Percentiles rank a stretch among this genome's conserved stretches.
These are phyloP conservation scores for Cassiopea xamachana DNA, from an alignment of 30 jellyfish, hydroid and myxozoan genomes.

Conservation along the genomic window DNA sequence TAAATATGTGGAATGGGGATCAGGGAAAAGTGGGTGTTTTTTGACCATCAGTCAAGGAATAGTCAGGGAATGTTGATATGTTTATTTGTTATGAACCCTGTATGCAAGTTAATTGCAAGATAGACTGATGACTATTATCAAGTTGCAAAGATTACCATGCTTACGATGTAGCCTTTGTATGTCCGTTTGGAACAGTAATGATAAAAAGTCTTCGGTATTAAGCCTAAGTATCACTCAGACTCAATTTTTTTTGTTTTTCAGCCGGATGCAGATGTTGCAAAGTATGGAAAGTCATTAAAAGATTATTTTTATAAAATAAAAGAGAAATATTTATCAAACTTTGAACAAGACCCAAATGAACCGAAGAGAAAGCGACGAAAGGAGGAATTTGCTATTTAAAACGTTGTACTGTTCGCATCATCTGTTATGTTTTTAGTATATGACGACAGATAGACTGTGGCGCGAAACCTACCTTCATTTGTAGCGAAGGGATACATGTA, in stretches of 20 bases:
- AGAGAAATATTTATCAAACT: conserved; percentile 58
- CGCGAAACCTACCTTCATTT: background rate
- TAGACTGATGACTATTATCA: too few relatives aligned
- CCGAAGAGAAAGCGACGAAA: conserved; percentile 74
- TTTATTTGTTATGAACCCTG: too few relatives aligned
- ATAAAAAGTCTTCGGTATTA: too few relatives aligned
- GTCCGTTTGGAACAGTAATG: too few relatives aligned
- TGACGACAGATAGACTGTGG: background rate
- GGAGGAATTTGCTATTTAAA: conserved; percentile 64
- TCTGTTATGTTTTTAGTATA: background rate
- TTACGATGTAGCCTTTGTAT: too few relatives aligned
- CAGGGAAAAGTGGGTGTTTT: too few relatives aligned
- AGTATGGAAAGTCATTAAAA: conserved; percentile 81
- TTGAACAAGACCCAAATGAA: conserved; percentile 37
- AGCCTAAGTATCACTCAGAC: background rate
- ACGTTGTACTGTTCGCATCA: background rate
- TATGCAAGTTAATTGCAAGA: too few relatives aligned
- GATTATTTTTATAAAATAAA: conserved; percentile 50
- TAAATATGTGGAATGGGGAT: too few relatives aligned
- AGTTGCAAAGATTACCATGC: too few relatives aligned
- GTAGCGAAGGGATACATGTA: too few relatives aligned
- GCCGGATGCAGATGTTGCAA: conserved; percentile 92
- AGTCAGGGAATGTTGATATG: too few relatives aligned
- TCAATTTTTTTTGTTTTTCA: background rate
- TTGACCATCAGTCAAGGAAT: too few relatives aligned